Evolutionary conservation across 1,140 invertebrate genomes (phyloP).

Genomic region (Platyscapa corneri): DNA sequence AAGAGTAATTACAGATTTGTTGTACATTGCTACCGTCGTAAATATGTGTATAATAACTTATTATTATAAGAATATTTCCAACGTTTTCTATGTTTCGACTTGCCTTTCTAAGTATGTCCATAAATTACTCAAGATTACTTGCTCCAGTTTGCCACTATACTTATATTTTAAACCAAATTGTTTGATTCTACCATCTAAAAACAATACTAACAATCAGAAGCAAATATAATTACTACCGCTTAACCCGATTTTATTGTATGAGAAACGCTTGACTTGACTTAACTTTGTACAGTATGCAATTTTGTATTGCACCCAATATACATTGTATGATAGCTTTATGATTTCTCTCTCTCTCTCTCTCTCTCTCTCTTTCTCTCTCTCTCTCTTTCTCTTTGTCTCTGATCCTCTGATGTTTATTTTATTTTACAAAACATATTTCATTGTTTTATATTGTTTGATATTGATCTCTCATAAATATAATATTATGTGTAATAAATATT

Average conservation of each 20-base stretch:
- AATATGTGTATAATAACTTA: too few species aligned
- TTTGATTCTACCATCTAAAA: conserved; percentile 19
- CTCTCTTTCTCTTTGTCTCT: too few species aligned
- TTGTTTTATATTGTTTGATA: conserved; percentile 17
- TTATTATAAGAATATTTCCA: too few species aligned
- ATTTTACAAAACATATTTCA: neutral
- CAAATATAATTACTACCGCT: conserved; percentile 74
- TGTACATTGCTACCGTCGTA: too few species aligned
- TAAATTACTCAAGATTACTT: too few species aligned
- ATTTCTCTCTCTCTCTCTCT: neutral
- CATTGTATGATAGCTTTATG: conserved; percentile 49
- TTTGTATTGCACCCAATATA: neutral
- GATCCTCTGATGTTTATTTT: too few species aligned
- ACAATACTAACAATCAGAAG: conserved; percentile 66
- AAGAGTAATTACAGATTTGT: too few species aligned
- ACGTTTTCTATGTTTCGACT: too few species aligned
- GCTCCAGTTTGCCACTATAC: too few species aligned
- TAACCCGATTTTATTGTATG: conserved; percentile 71
- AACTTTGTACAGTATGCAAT: conserved; percentile 59
- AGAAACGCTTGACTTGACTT: conserved; percentile 71
- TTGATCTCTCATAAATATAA: neutral
- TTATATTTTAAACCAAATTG: conserved; percentile 10
- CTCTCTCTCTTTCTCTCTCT: neutral
- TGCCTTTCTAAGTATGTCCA: too few species aligned
- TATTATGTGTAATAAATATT: conserved; percentile 29